Evolutionary conservation across 1,140 invertebrate species (phyloP).

Genomic region (Spodoptera frugiperda): DNA sequence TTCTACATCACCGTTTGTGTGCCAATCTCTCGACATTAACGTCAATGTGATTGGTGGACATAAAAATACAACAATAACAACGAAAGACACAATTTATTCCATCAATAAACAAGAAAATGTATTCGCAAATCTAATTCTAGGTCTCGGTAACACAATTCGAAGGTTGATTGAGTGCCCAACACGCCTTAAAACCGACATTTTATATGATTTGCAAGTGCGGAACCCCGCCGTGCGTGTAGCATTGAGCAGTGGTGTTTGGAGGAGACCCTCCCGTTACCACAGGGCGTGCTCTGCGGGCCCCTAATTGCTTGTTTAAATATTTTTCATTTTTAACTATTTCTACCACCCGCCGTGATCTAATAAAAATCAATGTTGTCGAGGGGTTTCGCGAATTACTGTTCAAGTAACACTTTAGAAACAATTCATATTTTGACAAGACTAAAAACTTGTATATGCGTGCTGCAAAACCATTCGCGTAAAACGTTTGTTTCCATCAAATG

Average conservation of each 20-base stretch:
- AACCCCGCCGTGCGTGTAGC: constrained; percentile 48
- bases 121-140: constrained; percentile 41
- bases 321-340: constrained; percentile 38
- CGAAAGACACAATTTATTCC: not conserved
- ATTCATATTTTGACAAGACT: too few species aligned
- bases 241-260: constrained; percentile 46
- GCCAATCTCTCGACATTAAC: too few species aligned
- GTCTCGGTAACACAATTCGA: constrained; percentile 36
- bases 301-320: constrained; percentile 56
- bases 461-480: not conserved
- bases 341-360: constrained; percentile 20
- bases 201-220: constrained; percentile 45
- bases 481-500: too few species aligned
- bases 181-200: constrained; percentile 51
- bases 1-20: too few species aligned
- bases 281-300: constrained; percentile 60
- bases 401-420: too few species aligned
- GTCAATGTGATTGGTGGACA: too few species aligned
- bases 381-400: not conserved
- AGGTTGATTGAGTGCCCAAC: constrained; percentile 40
- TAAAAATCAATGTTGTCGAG: constrained; percentile 30
- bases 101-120: constrained; percentile 28
- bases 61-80: not conserved
- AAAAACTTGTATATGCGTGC: not conserved
- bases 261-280: constrained; percentile 54